Evolutionary conservation across 2,797 vertebrate species (phyloP).

Genomic region (Anableps anableps): DNA sequence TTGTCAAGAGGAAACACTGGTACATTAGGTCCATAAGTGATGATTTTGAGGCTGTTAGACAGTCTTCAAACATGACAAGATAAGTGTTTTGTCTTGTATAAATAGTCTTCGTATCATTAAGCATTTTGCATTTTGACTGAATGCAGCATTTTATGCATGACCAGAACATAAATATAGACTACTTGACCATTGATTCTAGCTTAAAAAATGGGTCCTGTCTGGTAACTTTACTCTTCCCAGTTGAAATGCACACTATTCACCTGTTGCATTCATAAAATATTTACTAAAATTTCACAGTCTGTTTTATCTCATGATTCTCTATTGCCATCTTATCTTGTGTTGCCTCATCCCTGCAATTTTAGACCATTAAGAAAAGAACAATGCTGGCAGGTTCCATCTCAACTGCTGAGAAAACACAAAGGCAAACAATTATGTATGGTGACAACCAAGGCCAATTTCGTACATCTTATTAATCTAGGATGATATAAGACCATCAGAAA

Average conservation of each 20-base stretch:
- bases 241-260: constrained; percentile 15
- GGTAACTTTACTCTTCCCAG: constrained; percentile 9
- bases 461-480: neutral
- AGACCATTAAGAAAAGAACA: neutral
- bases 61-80: constrained; percentile 24
- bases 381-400: neutral
- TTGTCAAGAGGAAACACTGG: constrained; percentile 20
- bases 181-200: constrained; percentile 23
- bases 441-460: constrained; percentile 1
- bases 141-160: constrained; percentile 32
- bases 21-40: constrained; percentile 13
- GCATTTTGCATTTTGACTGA: constrained; percentile 28
- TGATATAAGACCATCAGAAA: neutral
- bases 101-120: constrained; percentile 33
- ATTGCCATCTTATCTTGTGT: constrained; percentile 6
- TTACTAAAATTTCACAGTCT: constrained; percentile 29
- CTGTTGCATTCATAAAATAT: constrained; percentile 37
- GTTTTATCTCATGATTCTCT: constrained; percentile 31
- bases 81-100: constrained; percentile 17
- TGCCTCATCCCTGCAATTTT: constrained; percentile 3
- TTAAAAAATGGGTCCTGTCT: neutral
- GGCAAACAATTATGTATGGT: neutral
- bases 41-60: constrained; percentile 34
- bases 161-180: constrained; percentile 28
- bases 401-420: neutral